Evolutionary conservation across 2,113 vertebrate genomes (phyloP).

Genomic region (Talpa occidentalis): DNA sequence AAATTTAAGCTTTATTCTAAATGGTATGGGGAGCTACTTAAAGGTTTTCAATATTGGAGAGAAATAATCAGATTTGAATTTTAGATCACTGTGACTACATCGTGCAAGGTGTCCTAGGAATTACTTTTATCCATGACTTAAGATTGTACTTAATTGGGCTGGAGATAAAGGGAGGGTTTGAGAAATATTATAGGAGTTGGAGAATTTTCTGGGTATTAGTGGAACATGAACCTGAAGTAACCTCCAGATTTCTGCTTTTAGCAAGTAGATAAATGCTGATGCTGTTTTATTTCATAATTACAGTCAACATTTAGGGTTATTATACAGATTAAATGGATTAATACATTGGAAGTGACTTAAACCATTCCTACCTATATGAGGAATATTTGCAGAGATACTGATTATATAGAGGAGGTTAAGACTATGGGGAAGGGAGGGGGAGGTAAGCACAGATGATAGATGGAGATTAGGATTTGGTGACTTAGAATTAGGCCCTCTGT

Average conservation of each 20-base stretch:
- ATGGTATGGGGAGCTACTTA: background rate
- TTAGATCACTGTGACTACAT: background rate
- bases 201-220: background rate
- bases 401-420: background rate
- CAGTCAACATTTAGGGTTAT: background rate
- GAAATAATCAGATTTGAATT: slow-evolving; percentile 1
- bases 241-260: background rate
- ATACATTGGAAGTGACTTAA: background rate
- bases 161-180: background rate
- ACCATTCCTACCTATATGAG: background rate
- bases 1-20: background rate
- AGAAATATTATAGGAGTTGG: background rate
- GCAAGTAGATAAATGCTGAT: background rate
- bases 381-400: background rate
- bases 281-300: background rate
- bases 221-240: background rate
- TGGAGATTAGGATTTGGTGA: background rate
- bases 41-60: background rate
- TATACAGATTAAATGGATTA: background rate
- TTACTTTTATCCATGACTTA: background rate
- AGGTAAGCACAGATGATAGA: background rate
- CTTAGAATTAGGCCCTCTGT: background rate
- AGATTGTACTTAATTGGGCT: background rate
- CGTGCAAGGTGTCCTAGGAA: background rate
- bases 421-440: background rate